phyloP scores from a whole-genome alignment of 2,888 invertebrate species.

The Ceratothoa steindachneri region DNA sequence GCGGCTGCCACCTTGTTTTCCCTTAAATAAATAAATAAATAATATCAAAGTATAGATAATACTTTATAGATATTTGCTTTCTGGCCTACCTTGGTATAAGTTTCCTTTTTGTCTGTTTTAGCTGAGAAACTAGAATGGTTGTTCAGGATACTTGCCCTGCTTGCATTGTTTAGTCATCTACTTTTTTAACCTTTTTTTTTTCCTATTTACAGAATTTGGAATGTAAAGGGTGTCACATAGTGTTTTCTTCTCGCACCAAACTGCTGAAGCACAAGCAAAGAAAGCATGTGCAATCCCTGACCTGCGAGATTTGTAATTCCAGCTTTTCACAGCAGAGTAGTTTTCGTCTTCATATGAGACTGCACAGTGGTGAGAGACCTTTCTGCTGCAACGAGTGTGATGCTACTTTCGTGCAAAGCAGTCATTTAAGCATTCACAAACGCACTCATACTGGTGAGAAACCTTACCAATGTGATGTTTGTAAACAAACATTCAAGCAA shows the following conservation, averaged over 20 bases:
- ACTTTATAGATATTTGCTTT: too few species aligned
- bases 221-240: constrained; percentile 35
- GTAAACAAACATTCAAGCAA: constrained; percentile 37
- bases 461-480: constrained; percentile 37
- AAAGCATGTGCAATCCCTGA: constrained; percentile 24
- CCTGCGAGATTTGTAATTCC: constrained; percentile 28
- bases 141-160: too few species aligned
- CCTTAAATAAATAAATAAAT: too few species aligned
- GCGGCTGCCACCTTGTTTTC: too few species aligned
- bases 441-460: constrained; percentile 38
- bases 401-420: constrained; percentile 33
- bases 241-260: constrained; percentile 30
- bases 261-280: constrained; percentile 29
- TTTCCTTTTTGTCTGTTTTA: too few species aligned
- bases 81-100: too few species aligned
- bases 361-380: constrained; percentile 37
- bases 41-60: too few species aligned
- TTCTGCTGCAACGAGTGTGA: constrained; percentile 36
- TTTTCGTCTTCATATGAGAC: constrained; percentile 33
- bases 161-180: too few species aligned
- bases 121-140: too few species aligned
- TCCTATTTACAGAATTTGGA: constrained; percentile 26
- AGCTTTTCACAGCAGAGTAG: constrained; percentile 35
- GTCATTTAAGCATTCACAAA: constrained; percentile 37
- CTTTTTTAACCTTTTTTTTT: too few species aligned